Percentiles rank a stretch among this genome's conserved stretches.
phyloP scores from a whole-genome alignment of 2,797 vertebrate genomes.

The Sebastes vulpes region DNA sequence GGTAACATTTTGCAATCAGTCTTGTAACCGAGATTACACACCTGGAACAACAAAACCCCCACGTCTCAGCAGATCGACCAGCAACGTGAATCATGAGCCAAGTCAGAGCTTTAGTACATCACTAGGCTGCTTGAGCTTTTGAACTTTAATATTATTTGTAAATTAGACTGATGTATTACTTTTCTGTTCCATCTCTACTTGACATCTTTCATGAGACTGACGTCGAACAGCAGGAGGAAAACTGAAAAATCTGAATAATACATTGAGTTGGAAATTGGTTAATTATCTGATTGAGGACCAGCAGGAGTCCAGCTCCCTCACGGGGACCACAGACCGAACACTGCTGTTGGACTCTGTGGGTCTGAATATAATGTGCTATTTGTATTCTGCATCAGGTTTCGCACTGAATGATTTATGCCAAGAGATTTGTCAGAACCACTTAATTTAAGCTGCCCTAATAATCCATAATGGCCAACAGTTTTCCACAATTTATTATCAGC shows the following conservation, averaged over 20 bases:
- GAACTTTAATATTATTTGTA: not conserved
- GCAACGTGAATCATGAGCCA: not conserved
- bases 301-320: constrained; percentile 16
- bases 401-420: constrained; percentile 7
- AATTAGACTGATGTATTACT: not conserved
- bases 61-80: not conserved
- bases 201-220: not conserved
- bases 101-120: not conserved
- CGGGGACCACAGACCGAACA: not conserved
- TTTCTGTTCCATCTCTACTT: not conserved
- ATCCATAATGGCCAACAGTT: constrained; percentile 6
- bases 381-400: constrained; percentile 19
- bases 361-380: not conserved
- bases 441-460: not conserved
- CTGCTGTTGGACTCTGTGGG: not conserved
- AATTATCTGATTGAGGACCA: constrained; percentile 2
- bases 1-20: not conserved
- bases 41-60: not conserved
- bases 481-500: not conserved
- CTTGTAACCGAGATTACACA: not conserved
- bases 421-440: not conserved
- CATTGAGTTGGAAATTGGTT: not conserved
- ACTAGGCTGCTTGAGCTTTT: not conserved
- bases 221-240: constrained; percentile 2
- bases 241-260: not conserved